Base-by-base conservation (phyloP, 2,797 vertebrate species). In the Distichodus sexfasciatus region DNA sequence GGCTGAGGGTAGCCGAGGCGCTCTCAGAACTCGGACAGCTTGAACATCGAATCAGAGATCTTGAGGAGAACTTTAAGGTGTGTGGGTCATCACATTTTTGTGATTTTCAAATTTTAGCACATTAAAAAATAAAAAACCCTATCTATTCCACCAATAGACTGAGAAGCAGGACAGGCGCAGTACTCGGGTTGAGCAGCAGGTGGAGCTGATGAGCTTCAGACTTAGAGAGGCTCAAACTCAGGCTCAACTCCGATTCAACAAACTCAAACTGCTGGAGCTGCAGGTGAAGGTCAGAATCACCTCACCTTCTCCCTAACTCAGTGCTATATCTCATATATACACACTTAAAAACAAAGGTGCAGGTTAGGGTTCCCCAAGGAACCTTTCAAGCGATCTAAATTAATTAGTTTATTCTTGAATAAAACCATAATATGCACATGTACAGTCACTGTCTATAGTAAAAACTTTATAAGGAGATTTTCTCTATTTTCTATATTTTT, bases 271-370 rank as follows among this genome's bases (percentile, higher is more conserved):
- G 23, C 55, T 71, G 38, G 62, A 71, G 55, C 61, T 70, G 19
- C 62, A 75, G 47, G 66, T 21, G n/a, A 53, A 75, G 73, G 73
- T 75, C 14, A 60, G 50, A 70, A n/a, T n/a, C n/a, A n/a, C n/a
- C n/a, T n/a, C 24, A 17, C 14, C 11, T 21, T 14, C 11, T 53
- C 4, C 31, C 9, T 4, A 33, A 4, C 4, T 33, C 4, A 4
- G 9, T 9, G 4, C 31, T 4, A 9, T 9, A 33, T 33, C 9
- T 33, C 31, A 33, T 33, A 33, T 9, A 33, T 9, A 4, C 9
- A 33, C 31, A n/a, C n/a, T n/a, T n/a, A n/a, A n/a, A n/a, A n/a
- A n/a, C n/a, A n/a, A n/a, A n/a, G n/a, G n/a, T n/a, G n/a, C n/a
- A n/a, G n/a, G n/a, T n/a, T n/a, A n/a, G n/a, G n/a, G n/a, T n/a